phyloP scores from a whole-genome alignment of 1,140 invertebrate species.

The Calliphora vicina region DNA sequence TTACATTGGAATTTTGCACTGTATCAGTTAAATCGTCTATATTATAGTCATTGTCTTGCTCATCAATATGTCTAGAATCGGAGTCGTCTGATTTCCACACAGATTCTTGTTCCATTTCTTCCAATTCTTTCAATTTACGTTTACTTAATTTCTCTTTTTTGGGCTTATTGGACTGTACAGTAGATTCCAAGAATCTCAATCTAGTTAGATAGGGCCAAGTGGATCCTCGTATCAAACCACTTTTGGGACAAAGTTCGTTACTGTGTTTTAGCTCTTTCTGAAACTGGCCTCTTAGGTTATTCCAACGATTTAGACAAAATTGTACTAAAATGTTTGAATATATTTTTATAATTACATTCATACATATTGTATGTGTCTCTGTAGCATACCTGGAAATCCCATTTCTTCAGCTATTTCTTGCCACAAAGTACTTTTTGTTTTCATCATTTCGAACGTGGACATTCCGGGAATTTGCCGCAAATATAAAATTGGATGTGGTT shows the following conservation, averaged over 20 bases:
- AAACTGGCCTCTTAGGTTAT: constrained; percentile 56
- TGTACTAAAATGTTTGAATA: constrained; percentile 45
- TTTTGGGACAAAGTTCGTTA: constrained; percentile 39
- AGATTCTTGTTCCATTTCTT: neutral
- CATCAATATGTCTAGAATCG: neutral
- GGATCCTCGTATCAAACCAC: constrained; percentile 44
- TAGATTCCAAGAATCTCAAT: constrained; percentile 45
- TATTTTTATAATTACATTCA: too few species aligned
- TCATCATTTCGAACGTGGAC: constrained; percentile 57
- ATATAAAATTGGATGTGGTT: constrained; percentile 53
- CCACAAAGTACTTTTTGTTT: constrained; percentile 55
- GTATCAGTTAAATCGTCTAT: neutral
- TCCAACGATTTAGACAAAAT: constrained; percentile 59
- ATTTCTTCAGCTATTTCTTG: constrained; percentile 49
- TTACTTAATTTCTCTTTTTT: constrained; percentile 15
- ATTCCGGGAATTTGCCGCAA: constrained; percentile 49
- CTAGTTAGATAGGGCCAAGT: constrained; percentile 57
- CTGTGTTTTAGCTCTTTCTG: constrained; percentile 47
- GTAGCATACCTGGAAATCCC: constrained; percentile 49
- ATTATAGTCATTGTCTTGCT: neutral
- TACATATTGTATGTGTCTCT: too few species aligned
- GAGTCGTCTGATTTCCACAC: neutral
- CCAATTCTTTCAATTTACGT: constrained; percentile 3
- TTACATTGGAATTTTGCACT: neutral
- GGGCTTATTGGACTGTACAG: constrained; percentile 26